Conservation (phyloP, 2,797 vertebrate species). For the Microctenopoma lineatum region DNA sequence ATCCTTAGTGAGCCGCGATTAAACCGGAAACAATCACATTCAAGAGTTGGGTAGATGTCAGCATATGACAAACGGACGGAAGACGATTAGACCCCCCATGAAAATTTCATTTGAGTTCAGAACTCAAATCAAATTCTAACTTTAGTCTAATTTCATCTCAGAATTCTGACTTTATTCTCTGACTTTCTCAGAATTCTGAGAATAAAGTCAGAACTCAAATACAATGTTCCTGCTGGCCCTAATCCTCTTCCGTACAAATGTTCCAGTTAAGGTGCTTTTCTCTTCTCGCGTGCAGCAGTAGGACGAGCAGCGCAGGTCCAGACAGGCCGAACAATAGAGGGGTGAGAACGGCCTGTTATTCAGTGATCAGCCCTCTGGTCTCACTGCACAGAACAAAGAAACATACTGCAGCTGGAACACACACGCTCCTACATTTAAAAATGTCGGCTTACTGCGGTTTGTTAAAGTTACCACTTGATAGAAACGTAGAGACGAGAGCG, state of each 20-base stretch:
- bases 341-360: constrained; percentile 62
- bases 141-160: too few species aligned
- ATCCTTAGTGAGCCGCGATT: constrained; percentile 22
- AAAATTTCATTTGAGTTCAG: too few species aligned
- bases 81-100: too few species aligned
- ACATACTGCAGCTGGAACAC: neutral
- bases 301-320: constrained; percentile 42
- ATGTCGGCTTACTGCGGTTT: neutral
- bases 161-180: too few species aligned
- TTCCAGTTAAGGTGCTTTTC: neutral
- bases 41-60: neutral
- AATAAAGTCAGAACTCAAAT: too few species aligned
- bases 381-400: constrained; percentile 58
- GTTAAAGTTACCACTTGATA: neutral
- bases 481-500: too few species aligned
- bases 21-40: neutral
- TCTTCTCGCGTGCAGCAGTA: constrained; percentile 13
- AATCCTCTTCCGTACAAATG: neutral
- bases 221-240: too few species aligned
- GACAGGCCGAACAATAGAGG: constrained; percentile 56
- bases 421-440: neutral
- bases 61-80: neutral
- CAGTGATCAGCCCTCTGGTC: constrained; percentile 42
- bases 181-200: too few species aligned
- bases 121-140: too few species aligned